Base-by-base conservation (phyloP, 2,113 vertebrate genomes). In the Platichthys flesus region DNA sequence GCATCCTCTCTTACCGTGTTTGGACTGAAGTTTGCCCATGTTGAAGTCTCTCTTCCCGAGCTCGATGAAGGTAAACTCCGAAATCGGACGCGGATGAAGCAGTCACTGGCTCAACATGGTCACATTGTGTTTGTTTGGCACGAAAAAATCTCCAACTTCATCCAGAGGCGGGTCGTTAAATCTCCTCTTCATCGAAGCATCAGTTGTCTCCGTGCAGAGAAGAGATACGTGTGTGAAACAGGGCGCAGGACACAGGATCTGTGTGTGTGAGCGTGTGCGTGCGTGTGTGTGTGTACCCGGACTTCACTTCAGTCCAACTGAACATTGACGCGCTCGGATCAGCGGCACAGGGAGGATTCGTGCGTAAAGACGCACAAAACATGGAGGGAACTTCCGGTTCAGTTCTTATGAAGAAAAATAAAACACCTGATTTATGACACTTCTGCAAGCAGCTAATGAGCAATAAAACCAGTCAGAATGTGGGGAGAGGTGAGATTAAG, bases 11-110 rank as follows among this genome's bases (percentile, higher is more conserved):
- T 94, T 89, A 95, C 94, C 94, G 80, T 95, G 93, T 86, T 95
- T 95, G 13, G 94, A 95, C 71, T 94, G 94, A 82, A 93, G 90
- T 94, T 95, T 95, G 16, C 94, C 94, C 94, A 95, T 95, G 74
- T 51, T 88, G 56, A 49, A 31, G 76, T 60, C 60, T 63, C 64
- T 75, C 71, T 83, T 85, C 76, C 74, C 64, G 31, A 60, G 58
- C 82, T 90, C 84, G 69, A 67, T 85, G 58, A 68, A 83, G 45
- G 57, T 45, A 49, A 85, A 75, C 76, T 86, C 76, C 79, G 51
- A 88, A 87, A 90, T 81, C 88, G 91, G 78, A 85, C 70, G 49
- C 49, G 78, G 80, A 81, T 71, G 62, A 54, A 31, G 26, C 71
- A 69, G 28, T 84, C 79, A 83, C 55, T 77, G 74, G 45, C 23